These are phyloP conservation scores for Mesoligia furuncula DNA, from an alignment of 2,888 invertebrate species.

Conservation along the genomic window DNA sequence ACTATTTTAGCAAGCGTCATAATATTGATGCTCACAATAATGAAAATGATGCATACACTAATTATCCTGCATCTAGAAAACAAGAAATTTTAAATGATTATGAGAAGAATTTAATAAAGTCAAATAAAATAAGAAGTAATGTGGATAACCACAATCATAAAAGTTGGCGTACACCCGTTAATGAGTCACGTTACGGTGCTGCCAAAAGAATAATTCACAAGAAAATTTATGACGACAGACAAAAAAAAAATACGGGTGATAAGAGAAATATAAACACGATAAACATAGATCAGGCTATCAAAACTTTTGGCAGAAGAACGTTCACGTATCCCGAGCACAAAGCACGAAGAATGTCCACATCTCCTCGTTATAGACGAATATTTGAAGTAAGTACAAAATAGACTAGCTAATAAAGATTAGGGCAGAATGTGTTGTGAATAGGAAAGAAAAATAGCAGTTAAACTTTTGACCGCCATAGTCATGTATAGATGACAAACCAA, in stretches of 20 bases:
- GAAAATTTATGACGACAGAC: neutral
- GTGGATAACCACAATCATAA: neutral
- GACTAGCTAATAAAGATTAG: too few relatives aligned
- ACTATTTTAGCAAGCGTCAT: constrained; percentile 15
- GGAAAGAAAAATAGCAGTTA: neutral
- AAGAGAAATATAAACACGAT: neutral
- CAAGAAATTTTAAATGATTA: constrained; percentile 37
- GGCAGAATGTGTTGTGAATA: too few relatives aligned
- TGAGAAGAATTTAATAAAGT: neutral
- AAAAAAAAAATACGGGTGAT: neutral
- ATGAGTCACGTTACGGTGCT: neutral
- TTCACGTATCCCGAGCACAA: neutral
- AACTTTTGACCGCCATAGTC: too few relatives aligned
- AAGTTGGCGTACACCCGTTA: neutral
- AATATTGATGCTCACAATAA: neutral
- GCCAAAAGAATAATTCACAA: neutral
- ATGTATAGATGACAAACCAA: too few relatives aligned
- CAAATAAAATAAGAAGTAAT: neutral
- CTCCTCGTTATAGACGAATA: constrained; percentile 19
- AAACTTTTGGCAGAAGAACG: neutral
- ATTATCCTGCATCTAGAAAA: constrained; percentile 27
- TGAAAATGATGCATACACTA: neutral
- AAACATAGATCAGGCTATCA: neutral
- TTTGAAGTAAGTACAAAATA: constrained; percentile 42
- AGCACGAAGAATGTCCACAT: neutral